These are phyloP conservation scores for Sinopyrophorus schimmeli DNA, from an alignment of 2,888 invertebrate genomes.

Conservation along the genomic window DNA sequence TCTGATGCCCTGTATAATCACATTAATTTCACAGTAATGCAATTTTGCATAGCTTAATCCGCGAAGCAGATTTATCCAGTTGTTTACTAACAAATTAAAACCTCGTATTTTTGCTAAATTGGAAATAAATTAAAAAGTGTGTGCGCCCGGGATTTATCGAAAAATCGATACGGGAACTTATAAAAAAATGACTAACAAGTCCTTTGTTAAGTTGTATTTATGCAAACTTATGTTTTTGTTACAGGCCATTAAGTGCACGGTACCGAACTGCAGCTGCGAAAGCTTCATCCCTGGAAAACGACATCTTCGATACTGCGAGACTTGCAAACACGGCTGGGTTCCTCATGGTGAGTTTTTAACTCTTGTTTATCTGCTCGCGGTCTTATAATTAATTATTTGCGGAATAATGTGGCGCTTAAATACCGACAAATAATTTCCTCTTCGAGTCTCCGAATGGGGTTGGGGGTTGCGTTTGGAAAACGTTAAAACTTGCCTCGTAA, in stretches of 20 bases:
- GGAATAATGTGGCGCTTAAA: not conserved
- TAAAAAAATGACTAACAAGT: too few relatives aligned
- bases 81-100: too few relatives aligned
- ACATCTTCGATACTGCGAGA: slow-evolving; percentile 69
- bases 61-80: too few relatives aligned
- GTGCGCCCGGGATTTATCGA: too few relatives aligned
- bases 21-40: too few relatives aligned
- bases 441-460: slow-evolving; percentile 8
- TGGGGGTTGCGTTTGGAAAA: slow-evolving; percentile 6
- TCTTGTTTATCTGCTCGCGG: slow-evolving; percentile 7
- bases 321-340: slow-evolving; percentile 75
- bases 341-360: slow-evolving; percentile 68
- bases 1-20: too few relatives aligned
- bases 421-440: slow-evolving; percentile 1
- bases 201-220: too few relatives aligned
- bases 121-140: too few relatives aligned
- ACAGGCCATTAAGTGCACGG: slow-evolving; percentile 69
- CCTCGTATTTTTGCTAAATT: too few relatives aligned
- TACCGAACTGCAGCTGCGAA: slow-evolving; percentile 68
- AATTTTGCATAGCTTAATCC: too few relatives aligned
- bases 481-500: slow-evolving; percentile 25
- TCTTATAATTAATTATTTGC: slow-evolving; percentile 4
- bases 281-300: slow-evolving; percentile 71
- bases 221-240: slow-evolving; percentile 47
- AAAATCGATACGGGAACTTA: too few relatives aligned